Percentiles rank a stretch among this genome's conserved stretches.
Conservation (phyloP, 2,113 vertebrate species). For the Vimba vimba region DNA sequence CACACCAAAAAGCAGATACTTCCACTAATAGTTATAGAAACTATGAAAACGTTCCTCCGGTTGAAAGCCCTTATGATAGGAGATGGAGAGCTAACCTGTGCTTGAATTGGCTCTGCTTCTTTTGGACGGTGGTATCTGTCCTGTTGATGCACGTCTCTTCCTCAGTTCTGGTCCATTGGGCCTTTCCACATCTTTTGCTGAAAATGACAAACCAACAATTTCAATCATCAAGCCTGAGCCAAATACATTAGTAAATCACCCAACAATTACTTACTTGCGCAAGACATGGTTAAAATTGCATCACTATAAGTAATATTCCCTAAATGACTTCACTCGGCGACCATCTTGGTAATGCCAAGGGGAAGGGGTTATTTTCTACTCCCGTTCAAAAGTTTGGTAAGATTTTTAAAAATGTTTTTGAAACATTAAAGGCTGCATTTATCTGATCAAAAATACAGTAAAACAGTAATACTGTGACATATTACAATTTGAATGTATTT, state of each 20-base stretch:
- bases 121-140: conserved; percentile 79
- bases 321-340: not conserved
- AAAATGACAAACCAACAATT: conserved; percentile 7
- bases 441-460: too few species aligned
- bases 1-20: too few species aligned
- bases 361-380: not conserved
- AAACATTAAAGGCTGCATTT: not conserved
- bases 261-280: not conserved
- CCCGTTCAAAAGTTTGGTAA: not conserved
- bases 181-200: conserved; percentile 51
- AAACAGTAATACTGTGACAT: too few species aligned
- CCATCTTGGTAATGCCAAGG: not conserved
- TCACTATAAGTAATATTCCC: not conserved
- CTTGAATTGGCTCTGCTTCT: conserved; percentile 80
- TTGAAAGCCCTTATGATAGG: too few species aligned
- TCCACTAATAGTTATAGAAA: too few species aligned
- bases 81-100: conserved; percentile 58
- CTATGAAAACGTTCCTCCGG: too few species aligned
- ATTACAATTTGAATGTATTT: too few species aligned
- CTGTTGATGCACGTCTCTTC: conserved; percentile 82
- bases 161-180: conserved; percentile 74
- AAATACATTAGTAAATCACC: not conserved
- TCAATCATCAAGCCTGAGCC: not conserved
- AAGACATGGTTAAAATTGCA: not conserved
- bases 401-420: not conserved